These are phyloP conservation scores for Turritopsis dohrnii DNA, from an alignment of 30 jellyfish, hydroid and myxozoan genomes.

Conservation along the genomic window DNA sequence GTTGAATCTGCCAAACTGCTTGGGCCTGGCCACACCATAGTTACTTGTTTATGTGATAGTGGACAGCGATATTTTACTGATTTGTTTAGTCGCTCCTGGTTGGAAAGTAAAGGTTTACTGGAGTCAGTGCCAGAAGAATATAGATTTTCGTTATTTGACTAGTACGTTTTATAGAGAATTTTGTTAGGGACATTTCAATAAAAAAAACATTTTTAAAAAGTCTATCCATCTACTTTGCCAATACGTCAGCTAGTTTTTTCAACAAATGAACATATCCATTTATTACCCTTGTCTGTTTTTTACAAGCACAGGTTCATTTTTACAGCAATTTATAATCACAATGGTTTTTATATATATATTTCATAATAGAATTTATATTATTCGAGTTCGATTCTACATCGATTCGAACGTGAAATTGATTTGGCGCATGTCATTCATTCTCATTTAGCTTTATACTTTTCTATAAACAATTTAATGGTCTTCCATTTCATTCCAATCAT, in stretches of 20 bases:
- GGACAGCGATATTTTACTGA: slow-evolving; percentile 85
- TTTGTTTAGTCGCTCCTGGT: slow-evolving; percentile 67
- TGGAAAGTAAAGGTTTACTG: slow-evolving; percentile 49
- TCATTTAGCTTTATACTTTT: background rate
- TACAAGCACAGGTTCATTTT: too few relatives aligned
- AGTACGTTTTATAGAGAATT: background rate
- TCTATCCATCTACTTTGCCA: background rate
- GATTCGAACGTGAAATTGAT: background rate
- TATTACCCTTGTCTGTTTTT: too few relatives aligned
- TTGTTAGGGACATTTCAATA: background rate
- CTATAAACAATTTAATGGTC: background rate
- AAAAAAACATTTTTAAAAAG: too few relatives aligned
- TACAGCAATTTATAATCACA: too few relatives aligned
- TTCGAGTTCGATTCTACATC: too few relatives aligned
- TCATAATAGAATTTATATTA: too few relatives aligned
- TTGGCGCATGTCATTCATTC: too few relatives aligned
- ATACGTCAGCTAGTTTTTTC: too few relatives aligned
- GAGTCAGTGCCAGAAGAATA: slow-evolving; percentile 63
- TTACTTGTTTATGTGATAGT: slow-evolving; percentile 88
- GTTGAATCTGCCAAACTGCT: slow-evolving; percentile 84
- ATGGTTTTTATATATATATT: too few relatives aligned
- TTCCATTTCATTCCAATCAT: too few relatives aligned
- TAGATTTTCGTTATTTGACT: slow-evolving; percentile 49
- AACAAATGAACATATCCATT: too few relatives aligned
- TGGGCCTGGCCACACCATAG: slow-evolving; percentile 95